Conservation (phyloP, 1,140 invertebrate genomes). For the Eriocheir sinensis region DNA sequence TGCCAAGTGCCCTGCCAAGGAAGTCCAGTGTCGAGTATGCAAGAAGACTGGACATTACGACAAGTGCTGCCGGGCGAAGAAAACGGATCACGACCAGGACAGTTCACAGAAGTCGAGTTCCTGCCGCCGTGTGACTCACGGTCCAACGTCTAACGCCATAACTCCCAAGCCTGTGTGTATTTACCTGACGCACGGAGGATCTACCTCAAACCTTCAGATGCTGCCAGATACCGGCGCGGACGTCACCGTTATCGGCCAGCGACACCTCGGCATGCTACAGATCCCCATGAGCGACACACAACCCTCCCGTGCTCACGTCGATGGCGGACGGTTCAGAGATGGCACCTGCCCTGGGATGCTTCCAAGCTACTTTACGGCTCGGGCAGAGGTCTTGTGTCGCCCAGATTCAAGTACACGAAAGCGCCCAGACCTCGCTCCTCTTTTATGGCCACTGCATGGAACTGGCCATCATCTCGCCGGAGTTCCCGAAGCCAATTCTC, state of each 20-base stretch:
- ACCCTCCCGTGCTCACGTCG: too few species aligned
- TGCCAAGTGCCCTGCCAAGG: too few species aligned
- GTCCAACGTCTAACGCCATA: background rate
- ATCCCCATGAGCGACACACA: background rate
- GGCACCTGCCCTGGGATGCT: constrained; percentile 32
- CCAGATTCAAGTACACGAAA: background rate
- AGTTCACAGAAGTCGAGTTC: background rate
- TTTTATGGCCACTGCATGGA: background rate
- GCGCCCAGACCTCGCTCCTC: background rate
- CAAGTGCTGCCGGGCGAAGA: too few species aligned
- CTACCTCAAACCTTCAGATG: too few species aligned
- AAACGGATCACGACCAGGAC: background rate
- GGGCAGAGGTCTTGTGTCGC: background rate
- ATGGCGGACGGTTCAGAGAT: constrained; percentile 27
- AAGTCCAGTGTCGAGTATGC: too few species aligned
- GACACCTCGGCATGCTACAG: background rate
- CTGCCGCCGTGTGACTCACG: background rate
- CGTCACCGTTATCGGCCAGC: too few species aligned
- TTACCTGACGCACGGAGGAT: too few species aligned
- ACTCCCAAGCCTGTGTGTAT: background rate
- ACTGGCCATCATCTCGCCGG: background rate
- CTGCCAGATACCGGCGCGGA: too few species aligned
- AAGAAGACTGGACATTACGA: too few species aligned
- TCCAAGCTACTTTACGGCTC: background rate
- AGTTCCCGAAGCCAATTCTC: constrained; percentile 34